phyloP scores from a whole-genome alignment of 2,113 vertebrate genomes.

The Lophura nycthemera region DNA sequence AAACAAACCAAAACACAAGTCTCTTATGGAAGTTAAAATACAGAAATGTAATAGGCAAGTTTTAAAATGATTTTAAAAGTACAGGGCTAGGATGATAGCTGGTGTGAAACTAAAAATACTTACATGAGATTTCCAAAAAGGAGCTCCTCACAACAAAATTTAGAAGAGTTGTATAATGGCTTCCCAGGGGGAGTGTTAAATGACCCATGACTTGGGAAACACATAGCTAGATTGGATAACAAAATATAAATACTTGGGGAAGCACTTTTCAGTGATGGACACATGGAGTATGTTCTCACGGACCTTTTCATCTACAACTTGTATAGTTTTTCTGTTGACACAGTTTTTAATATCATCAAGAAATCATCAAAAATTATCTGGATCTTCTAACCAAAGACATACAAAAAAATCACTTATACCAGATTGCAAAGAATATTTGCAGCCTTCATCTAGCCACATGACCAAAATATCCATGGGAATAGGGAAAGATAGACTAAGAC shows the following conservation, averaged over 20 bases:
- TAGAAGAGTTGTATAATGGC: background rate
- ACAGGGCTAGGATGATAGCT: background rate
- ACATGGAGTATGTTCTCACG: background rate
- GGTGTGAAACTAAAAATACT: background rate
- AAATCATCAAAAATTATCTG: conserved; percentile 30
- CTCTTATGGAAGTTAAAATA: background rate
- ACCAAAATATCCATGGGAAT: background rate
- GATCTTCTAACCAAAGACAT: conserved; percentile 16
- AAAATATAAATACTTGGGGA: background rate
- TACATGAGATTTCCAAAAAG: background rate
- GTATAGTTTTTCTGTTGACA: background rate
- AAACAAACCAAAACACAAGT: background rate
- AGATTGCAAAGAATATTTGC: background rate
- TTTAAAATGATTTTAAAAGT: background rate
- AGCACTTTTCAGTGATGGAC: background rate
- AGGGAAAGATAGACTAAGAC: background rate
- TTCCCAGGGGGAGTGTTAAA: background rate
- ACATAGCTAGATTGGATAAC: background rate
- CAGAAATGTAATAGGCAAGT: background rate
- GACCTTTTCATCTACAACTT: background rate
- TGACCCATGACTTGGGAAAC: background rate
- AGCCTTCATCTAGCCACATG: background rate
- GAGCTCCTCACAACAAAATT: background rate
- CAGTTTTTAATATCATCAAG: background rate
- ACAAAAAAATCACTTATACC: background rate